These are phyloP conservation scores for Stichodactyla mertensii DNA, from an alignment of 64 coral and sea anemone species.

Conservation along the genomic window DNA sequence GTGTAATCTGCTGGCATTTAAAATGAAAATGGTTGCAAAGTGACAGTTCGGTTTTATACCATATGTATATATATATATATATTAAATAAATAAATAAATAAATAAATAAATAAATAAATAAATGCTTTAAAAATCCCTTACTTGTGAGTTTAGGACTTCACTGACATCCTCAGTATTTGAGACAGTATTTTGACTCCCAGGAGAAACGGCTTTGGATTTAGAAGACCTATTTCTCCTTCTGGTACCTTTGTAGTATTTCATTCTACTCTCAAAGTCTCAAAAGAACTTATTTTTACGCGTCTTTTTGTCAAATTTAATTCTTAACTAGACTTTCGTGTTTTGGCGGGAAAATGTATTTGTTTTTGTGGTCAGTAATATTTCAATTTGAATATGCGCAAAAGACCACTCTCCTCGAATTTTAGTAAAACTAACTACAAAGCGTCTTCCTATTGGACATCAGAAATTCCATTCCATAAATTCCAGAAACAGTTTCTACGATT, in stretches of 20 bases:
- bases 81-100: no score
- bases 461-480: neutral
- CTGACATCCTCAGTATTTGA: neutral
- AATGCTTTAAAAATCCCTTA: neutral
- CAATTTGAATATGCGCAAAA: neutral
- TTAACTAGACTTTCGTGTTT: neutral
- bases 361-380: neutral
- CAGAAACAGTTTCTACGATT: no score
- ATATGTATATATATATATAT: no score
- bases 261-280: neutral
- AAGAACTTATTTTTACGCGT: neutral
- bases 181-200: neutral
- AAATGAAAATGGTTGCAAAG: no score
- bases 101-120: no score
- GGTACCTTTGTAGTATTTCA: neutral
- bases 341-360: neutral
- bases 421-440: neutral
- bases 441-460: neutral
- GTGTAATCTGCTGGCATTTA: no score
- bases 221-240: neutral
- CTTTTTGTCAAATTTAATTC: neutral
- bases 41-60: no score
- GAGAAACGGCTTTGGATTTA: neutral
- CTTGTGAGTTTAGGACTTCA: neutral
- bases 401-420: neutral